Evolutionary conservation across 2,888 invertebrate genomes (phyloP).

Genomic region (Phytoseiulus persimilis): DNA sequence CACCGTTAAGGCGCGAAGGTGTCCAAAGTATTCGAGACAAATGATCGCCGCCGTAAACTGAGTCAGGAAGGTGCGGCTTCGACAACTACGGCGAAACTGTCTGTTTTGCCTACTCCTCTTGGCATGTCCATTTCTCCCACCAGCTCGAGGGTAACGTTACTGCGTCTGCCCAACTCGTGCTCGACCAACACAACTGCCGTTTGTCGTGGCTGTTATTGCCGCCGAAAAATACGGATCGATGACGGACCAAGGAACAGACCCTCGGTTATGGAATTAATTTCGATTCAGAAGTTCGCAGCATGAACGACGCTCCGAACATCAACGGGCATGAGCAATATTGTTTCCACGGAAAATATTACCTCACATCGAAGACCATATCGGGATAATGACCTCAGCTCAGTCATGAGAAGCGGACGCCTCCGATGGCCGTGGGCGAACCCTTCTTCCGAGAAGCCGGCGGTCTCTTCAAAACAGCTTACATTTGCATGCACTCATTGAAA

Average conservation of each 20-base stretch:
- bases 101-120: not conserved
- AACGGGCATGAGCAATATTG: too few species aligned
- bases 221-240: too few species aligned
- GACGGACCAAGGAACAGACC: too few species aligned
- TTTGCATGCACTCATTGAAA: not conserved
- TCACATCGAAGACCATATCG: not conserved
- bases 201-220: not conserved
- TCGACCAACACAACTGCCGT: too few species aligned
- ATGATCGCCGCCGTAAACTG: not conserved
- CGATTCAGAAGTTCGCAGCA: too few species aligned
- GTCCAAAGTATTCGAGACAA: not conserved
- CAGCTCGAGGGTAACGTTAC: not conserved
- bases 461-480: not conserved
- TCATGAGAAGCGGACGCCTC: not conserved
- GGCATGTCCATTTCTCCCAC: not conserved
- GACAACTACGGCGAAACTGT: not conserved
- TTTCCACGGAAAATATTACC: too few species aligned
- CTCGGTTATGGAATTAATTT: too few species aligned
- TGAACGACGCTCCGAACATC: too few species aligned
- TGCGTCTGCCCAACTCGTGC: too few species aligned
- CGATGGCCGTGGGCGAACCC: not conserved
- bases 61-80: not conserved
- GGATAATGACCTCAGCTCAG: not conserved
- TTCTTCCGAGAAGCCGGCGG: not conserved
- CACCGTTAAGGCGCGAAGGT: not conserved